These are phyloP conservation scores for Xanthia togata DNA, from an alignment of 2,888 invertebrate species.

Conservation along the genomic window DNA sequence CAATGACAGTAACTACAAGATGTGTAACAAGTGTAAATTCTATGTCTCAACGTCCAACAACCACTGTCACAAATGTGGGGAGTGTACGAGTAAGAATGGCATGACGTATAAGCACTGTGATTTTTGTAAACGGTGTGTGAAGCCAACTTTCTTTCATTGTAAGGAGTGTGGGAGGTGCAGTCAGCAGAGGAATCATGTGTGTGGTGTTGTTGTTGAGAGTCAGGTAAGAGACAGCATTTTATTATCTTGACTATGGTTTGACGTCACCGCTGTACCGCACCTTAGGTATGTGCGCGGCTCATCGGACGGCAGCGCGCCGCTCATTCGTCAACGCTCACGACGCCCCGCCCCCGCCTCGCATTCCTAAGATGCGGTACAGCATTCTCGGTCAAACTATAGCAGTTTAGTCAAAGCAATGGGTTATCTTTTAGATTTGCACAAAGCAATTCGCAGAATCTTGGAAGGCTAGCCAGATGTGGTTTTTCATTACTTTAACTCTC, in stretches of 20 bases:
- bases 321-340: too few species aligned
- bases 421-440: background rate
- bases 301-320: too few species aligned
- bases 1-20: conserved; percentile 92
- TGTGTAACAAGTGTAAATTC: conserved; percentile 93
- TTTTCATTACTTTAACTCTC: background rate
- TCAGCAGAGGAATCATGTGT: conserved; percentile 81
- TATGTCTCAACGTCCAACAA: conserved; percentile 89
- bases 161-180: conserved; percentile 92
- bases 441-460: background rate
- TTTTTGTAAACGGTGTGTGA: conserved; percentile 95
- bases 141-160: conserved; percentile 96
- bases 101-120: conserved; percentile 94
- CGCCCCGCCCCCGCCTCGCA: too few species aligned
- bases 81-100: conserved; percentile 89
- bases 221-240: conserved; percentile 75
- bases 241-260: background rate
- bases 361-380: too few species aligned
- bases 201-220: conserved; percentile 80
- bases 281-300: too few species aligned
- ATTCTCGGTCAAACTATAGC: too few species aligned
- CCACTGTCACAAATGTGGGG: conserved; percentile 84
- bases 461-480: background rate
- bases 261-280: too few species aligned
- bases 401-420: too few species aligned